Conservation (phyloP, 2,888 invertebrate genomes). For the Chelonus formosanus region DNA sequence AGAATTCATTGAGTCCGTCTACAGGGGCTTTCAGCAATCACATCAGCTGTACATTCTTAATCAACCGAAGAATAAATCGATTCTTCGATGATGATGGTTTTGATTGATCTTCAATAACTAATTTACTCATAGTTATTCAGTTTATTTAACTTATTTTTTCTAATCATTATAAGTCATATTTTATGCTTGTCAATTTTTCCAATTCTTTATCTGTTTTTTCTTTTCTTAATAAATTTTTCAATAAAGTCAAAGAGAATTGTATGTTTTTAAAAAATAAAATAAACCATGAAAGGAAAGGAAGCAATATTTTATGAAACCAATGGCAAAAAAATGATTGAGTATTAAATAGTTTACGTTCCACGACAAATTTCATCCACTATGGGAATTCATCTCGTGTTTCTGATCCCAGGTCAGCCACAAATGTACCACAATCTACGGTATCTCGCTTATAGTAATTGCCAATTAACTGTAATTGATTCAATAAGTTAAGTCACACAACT, state of each 20-base stretch:
- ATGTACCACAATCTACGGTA: slow-evolving; percentile 26
- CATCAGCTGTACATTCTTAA: slow-evolving; percentile 21
- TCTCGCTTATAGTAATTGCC: slow-evolving; percentile 46
- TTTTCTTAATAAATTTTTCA: no score
- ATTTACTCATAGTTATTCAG: no score
- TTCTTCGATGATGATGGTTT: not conserved
- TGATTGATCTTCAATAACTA: no score
- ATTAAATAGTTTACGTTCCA: not conserved
- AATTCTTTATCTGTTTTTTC: no score
- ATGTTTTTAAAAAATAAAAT: no score
- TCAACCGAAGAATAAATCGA: slow-evolving; percentile 13
- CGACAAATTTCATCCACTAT: not conserved
- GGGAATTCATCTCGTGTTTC: slow-evolving; percentile 14
- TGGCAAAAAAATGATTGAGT: not conserved
- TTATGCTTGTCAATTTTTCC: no score
- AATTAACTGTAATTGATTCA: slow-evolving; percentile 60
- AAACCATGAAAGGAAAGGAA: not conserved
- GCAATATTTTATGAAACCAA: not conserved
- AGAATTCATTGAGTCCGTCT: slow-evolving; percentile 21
- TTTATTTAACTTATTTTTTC: no score
- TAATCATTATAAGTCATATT: no score
- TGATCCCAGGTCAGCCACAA: slow-evolving; percentile 19
- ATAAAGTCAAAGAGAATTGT: no score
- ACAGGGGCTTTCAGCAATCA: slow-evolving; percentile 23
- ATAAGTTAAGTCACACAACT: slow-evolving; percentile 50